Evolutionary conservation across 2,888 invertebrate species (phyloP), one percentile per base, ranked within the genome.

Genomic region (Agrochola litura): DNA sequence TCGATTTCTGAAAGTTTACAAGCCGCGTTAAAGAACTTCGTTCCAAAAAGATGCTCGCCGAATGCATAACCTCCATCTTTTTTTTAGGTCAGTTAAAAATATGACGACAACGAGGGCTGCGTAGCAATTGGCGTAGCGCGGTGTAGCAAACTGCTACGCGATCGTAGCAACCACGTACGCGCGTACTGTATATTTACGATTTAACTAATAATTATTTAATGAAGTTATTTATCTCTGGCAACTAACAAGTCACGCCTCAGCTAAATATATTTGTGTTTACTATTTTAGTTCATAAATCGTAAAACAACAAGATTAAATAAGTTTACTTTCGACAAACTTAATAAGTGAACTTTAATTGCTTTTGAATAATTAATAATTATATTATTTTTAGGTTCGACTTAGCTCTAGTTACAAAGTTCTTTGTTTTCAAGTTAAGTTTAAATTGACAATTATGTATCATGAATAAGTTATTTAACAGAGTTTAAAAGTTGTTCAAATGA

Each of bases 331-430:
- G 30, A 64, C 77, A 22, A 83, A 83, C 69, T 77, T 83, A 76
- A 60, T 77, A 73, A 75, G 25, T 73, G 41, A 77, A 86, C 68
- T 77, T 76, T 66, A 78, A 84, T 84, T 69, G 68, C 72, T 81
- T 86, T 64, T 30, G 72, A 76, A 74, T 76, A 76, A 73, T 75
- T 10, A 63, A 78, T 65, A 54, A 68, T 73, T 49, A 54, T 64
- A 79, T 77, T 77, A 83, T 78, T 86, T 76, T 80, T 75, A 46
- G 3, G 52, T 37, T 70, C 12, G 19, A 46, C 22, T 76, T 30
- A 25, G n/a, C n/a, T 52, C 22, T 63, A 54, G 75, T 77, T 46
- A 64, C 30, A 30, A 61, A 70, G 25, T 66, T 72, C 19, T 9
- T 81, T 76, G 54, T 65, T 69, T 64, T n/a, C 8, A 16, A 52